Evolutionary conservation across 1,140 invertebrate species (phyloP).

Genomic region (Hyposmocoma kahamanoa): DNA sequence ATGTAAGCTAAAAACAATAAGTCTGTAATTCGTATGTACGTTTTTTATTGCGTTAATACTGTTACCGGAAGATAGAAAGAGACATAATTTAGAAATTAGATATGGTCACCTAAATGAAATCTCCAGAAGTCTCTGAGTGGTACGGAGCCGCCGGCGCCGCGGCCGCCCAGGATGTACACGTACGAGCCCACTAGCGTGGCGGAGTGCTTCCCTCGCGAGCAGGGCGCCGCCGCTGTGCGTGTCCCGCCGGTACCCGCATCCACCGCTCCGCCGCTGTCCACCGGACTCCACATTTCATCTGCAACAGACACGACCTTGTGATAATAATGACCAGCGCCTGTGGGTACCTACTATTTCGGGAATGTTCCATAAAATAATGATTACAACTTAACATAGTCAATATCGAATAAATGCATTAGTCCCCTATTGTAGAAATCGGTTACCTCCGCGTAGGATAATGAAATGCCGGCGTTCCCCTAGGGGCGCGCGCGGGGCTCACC

Average conservation of each 20-base stretch:
- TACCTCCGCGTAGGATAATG: slow-evolving; percentile 27
- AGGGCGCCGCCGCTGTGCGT: slow-evolving; percentile 63
- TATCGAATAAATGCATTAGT: too few species aligned
- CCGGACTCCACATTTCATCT: slow-evolving; percentile 51
- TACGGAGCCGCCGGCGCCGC: slow-evolving; percentile 82
- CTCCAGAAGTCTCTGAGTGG: slow-evolving; percentile 90
- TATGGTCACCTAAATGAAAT: slow-evolving; percentile 83
- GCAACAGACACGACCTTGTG: slow-evolving; percentile 5
- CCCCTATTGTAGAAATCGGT: slow-evolving; percentile 18
- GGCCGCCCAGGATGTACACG: slow-evolving; percentile 87
- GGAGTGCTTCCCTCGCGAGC: slow-evolving; percentile 86
- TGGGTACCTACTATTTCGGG: too few species aligned
- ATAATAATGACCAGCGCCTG: background rate
- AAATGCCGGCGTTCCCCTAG: slow-evolving; percentile 38
- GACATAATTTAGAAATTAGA: too few species aligned
- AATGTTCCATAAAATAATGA: too few species aligned
- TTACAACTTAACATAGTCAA: too few species aligned
- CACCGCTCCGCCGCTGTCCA: slow-evolving; percentile 20
- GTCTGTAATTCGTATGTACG: too few species aligned
- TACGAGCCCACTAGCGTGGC: slow-evolving; percentile 82
- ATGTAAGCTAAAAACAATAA: too few species aligned
- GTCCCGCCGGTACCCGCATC: slow-evolving; percentile 27
- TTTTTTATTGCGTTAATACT: too few species aligned
- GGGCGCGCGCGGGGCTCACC: background rate
- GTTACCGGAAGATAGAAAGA: too few species aligned